Base-by-base conservation (phyloP, 2,113 vertebrate genomes). In the Garra rufa region DNA sequence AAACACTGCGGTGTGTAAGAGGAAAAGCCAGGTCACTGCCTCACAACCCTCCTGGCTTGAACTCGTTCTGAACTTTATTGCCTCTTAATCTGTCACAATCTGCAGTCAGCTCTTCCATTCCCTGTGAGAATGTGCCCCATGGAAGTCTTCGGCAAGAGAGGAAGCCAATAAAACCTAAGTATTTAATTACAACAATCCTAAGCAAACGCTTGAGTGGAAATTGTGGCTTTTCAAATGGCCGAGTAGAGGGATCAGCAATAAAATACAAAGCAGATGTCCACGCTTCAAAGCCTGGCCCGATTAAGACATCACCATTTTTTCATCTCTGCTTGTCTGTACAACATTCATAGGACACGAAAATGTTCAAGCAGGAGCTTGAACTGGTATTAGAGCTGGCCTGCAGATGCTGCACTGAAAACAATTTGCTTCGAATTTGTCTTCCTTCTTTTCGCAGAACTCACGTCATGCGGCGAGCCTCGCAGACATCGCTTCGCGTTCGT, bases 151-250 rank as follows among this genome's bases (percentile, higher is more conserved):
- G 6, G 28, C 65, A 52, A 67, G 46, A 76, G 43, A 48, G 76
- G 85, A 79, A 83, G 73, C 70, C 84, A 80, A 82, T 84, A 78
- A 78, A 84, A 80, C 74, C 43, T 73, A 87, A 83, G 79, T 81
- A 83, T 85, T 83, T 88, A 87, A 85, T 87, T 88, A 87, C 57
- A 14, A 82, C 82, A 87, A 79, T 79, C 85, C 82, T 65, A 83
- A 80, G 76, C 76, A 84, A 84, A 55, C 57, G 73, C 73, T 82
- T 75, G 83, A 75, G 55, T 83, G 78, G 78, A 78, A 65, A 81
- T 83, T 71, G 77, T 77, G 82, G 79, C 83, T 77, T 86, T 70
- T 55, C 43, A 24, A n/a, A 24, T 46, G 63, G 30, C 28, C 28
- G 59, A 76, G 63, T 2, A 5, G 24, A 34, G 43, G 30, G 50